phyloP scores from a whole-genome alignment of 2,797 vertebrate genomes.

The Antrozous pallidus region DNA sequence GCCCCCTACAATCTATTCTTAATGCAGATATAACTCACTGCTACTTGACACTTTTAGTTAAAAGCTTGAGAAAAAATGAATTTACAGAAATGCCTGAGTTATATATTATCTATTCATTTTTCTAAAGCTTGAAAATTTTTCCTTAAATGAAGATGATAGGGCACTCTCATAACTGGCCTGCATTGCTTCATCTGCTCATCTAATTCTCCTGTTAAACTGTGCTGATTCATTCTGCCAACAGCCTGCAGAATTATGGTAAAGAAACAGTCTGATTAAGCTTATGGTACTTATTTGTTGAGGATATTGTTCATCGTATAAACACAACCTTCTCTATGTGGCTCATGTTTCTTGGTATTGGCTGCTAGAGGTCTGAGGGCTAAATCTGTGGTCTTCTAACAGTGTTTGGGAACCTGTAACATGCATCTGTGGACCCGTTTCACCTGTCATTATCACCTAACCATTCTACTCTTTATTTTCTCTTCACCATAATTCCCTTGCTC shows the following conservation, averaged over 20 bases:
- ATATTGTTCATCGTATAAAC: not conserved
- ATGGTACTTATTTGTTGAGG: not conserved
- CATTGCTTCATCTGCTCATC: not conserved
- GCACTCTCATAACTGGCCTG: not conserved
- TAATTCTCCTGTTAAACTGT: not conserved
- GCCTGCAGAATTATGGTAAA: not conserved
- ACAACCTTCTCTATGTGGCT: not conserved
- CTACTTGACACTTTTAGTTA: not conserved
- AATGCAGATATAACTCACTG: not conserved
- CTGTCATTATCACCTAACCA: not conserved
- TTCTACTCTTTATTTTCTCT: not conserved
- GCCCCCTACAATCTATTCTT: not conserved
- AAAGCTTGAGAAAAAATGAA: not conserved
- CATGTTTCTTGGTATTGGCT: not conserved
- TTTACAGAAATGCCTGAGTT: constrained; percentile 15
- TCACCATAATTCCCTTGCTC: not conserved
- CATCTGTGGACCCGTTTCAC: not conserved
- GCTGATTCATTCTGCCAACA: not conserved
- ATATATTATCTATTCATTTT: not conserved
- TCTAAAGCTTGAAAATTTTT: not conserved
- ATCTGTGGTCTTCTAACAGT: not conserved
- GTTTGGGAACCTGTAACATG: not conserved
- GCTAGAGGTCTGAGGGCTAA: not conserved
- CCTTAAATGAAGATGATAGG: not conserved
- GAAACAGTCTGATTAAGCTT: not conserved